phyloP scores from a whole-genome alignment of 2,888 invertebrate species.

The Pristionchus arcanus region DNA sequence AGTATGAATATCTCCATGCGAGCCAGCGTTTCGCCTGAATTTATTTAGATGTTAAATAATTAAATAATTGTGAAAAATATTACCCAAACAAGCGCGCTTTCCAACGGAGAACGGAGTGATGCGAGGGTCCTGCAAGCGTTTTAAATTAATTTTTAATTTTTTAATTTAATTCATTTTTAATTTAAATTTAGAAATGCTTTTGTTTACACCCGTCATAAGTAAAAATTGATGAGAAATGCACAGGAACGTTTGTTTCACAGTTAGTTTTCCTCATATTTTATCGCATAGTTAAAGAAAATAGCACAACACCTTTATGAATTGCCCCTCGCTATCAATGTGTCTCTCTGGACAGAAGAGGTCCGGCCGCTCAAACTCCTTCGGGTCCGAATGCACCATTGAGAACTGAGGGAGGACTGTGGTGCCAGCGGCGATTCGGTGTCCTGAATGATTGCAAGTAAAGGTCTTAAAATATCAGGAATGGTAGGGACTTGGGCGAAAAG shows the following conservation, averaged over 20 bases:
- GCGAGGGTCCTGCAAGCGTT: not conserved
- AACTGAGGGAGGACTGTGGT: slow-evolving; percentile 15
- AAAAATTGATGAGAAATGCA: too few species aligned
- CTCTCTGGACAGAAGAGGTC: slow-evolving; percentile 39
- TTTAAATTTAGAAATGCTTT: too few species aligned
- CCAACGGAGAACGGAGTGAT: slow-evolving; percentile 49
- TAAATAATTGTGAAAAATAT: not conserved
- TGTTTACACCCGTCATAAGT: not conserved
- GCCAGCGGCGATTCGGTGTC: not conserved
- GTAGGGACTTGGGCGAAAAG: too few species aligned
- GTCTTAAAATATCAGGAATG: not conserved
- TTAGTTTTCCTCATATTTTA: too few species aligned
- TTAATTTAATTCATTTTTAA: too few species aligned
- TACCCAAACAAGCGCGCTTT: slow-evolving; percentile 41
- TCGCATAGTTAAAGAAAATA: too few species aligned
- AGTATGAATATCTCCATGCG: slow-evolving; percentile 23
- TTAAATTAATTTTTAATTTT: too few species aligned
- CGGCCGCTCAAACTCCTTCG: slow-evolving; percentile 30
- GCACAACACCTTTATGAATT: not conserved
- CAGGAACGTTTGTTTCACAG: too few species aligned
- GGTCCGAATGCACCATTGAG: slow-evolving; percentile 29
- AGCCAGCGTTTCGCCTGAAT: not conserved
- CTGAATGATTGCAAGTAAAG: not conserved
- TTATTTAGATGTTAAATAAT: not conserved
- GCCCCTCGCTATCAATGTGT: slow-evolving; percentile 18